These are phyloP conservation scores for Clarias fuscus DNA, from an alignment of 2,797 vertebrate genomes.

Conservation along the genomic window DNA sequence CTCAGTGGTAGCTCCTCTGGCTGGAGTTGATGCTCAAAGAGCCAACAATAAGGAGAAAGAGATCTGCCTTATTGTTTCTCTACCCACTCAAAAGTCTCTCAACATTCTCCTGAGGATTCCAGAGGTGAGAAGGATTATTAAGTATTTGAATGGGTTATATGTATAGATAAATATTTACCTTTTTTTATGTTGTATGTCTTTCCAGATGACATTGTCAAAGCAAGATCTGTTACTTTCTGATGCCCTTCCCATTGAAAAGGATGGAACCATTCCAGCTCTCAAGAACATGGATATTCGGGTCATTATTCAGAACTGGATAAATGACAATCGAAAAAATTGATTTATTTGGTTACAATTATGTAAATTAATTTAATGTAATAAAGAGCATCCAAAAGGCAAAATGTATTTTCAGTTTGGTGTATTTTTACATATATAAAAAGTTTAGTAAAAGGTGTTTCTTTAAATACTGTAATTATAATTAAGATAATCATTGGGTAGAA, in stretches of 20 bases:
- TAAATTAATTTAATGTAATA: slow-evolving; percentile 1
- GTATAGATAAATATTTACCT: not conserved
- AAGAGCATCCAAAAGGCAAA: slow-evolving; percentile 24
- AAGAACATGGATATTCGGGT: not conserved
- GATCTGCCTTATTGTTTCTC: slow-evolving; percentile 66
- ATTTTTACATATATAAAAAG: too few species aligned
- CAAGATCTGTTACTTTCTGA: slow-evolving; percentile 58
- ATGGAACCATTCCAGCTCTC: slow-evolving; percentile 35
- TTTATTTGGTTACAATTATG: not conserved
- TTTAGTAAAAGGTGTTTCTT: not conserved
- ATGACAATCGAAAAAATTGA: not conserved
- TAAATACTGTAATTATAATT: not conserved
- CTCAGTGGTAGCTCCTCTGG: slow-evolving; percentile 48
- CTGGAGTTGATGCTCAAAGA: slow-evolving; percentile 56
- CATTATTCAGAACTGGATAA: slow-evolving; percentile 4
- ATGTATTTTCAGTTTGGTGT: too few species aligned
- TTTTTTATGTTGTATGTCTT: not conserved
- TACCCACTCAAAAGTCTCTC: slow-evolving; percentile 59
- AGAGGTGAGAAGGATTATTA: slow-evolving; percentile 53
- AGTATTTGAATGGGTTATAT: not conserved
- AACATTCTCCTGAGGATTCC: slow-evolving; percentile 66
- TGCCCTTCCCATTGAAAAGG: slow-evolving; percentile 63
- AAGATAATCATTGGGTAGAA: not conserved
- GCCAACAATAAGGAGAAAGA: slow-evolving; percentile 68
- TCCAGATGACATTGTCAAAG: slow-evolving; percentile 67